A percentile compares a stretch with the other conserved stretches of the same genome.
phyloP scores from a whole-genome alignment of 2,888 invertebrate species.

The Leuctra nigra region DNA sequence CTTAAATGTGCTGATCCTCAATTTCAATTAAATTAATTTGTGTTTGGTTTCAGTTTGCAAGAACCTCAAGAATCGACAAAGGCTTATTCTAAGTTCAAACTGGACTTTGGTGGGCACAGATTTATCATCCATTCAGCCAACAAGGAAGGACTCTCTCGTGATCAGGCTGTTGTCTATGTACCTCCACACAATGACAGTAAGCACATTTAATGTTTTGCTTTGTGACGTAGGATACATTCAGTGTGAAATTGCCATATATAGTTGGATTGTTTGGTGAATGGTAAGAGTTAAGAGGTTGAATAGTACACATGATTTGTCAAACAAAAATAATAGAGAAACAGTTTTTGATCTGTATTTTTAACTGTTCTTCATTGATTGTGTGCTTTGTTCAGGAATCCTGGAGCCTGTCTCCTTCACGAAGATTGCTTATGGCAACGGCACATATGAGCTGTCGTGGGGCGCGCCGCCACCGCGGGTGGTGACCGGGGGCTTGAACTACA shows the following conservation, averaged over 20 bases:
- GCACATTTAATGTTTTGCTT: conserved; percentile 34
- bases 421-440: conserved; percentile 61
- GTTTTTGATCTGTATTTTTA: too few relatives aligned
- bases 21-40: too few relatives aligned
- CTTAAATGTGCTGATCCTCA: too few relatives aligned
- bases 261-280: too few relatives aligned
- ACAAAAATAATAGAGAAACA: too few relatives aligned
- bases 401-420: conserved; percentile 61
- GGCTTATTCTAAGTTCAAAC: conserved; percentile 53
- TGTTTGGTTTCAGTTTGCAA: conserved; percentile 33
- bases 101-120: conserved; percentile 42
- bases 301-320: too few relatives aligned
- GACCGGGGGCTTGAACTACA: too few relatives aligned
- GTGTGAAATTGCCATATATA: too few relatives aligned
- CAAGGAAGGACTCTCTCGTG: conserved; percentile 49
- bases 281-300: too few relatives aligned
- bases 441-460: conserved; percentile 70
- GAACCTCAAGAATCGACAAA: conserved; percentile 49
- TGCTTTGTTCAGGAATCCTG: conserved; percentile 39
- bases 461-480: conserved; percentile 45
- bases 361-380: too few relatives aligned
- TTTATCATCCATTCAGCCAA: conserved; percentile 58
- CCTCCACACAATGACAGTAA: conserved; percentile 50
- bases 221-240: too few relatives aligned
- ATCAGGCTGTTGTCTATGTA: conserved; percentile 52